These are phyloP conservation scores for Triplophysa bombifrons DNA, from an alignment of 2,797 vertebrate genomes.

Conservation along the genomic window DNA sequence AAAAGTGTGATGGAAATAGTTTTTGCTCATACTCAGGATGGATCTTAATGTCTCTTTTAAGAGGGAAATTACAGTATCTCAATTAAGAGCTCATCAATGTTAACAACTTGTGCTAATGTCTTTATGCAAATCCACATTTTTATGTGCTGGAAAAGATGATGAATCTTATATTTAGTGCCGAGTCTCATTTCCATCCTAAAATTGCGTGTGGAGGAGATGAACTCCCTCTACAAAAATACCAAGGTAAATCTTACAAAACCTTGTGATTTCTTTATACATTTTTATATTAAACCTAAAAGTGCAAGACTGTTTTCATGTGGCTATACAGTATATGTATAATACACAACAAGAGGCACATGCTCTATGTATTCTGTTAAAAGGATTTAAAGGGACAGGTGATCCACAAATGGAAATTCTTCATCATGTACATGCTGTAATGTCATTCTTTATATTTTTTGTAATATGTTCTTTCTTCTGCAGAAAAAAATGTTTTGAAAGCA, in stretches of 20 bases:
- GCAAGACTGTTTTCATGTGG: not conserved
- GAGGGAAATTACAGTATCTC: slow-evolving; percentile 55
- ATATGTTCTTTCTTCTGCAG: too few species aligned
- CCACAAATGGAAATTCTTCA: too few species aligned
- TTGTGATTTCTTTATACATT: not conserved
- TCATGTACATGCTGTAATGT: too few species aligned
- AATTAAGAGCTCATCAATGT: slow-evolving; percentile 76
- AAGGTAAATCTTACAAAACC: not conserved
- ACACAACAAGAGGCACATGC: not conserved
- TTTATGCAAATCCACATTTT: slow-evolving; percentile 70
- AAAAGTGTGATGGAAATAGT: not conserved
- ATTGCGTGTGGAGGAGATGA: slow-evolving; percentile 17
- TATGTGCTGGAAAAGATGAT: slow-evolving; percentile 67
- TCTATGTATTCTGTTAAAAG: too few species aligned
- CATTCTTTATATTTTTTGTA: too few species aligned
- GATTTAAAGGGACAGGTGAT: too few species aligned
- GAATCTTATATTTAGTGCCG: slow-evolving; percentile 69
- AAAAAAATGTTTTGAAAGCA: too few species aligned
- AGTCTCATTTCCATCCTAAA: slow-evolving; percentile 62
- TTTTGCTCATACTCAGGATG: slow-evolving; percentile 33
- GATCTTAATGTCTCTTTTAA: slow-evolving; percentile 60
- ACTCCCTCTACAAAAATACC: not conserved
- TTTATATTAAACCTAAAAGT: not conserved
- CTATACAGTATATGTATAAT: not conserved
- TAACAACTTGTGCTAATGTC: slow-evolving; percentile 71